Evolutionary conservation across 2,888 invertebrate genomes (phyloP), one percentile per base, ranked within the genome.

Genomic region (Thera britannica): DNA sequence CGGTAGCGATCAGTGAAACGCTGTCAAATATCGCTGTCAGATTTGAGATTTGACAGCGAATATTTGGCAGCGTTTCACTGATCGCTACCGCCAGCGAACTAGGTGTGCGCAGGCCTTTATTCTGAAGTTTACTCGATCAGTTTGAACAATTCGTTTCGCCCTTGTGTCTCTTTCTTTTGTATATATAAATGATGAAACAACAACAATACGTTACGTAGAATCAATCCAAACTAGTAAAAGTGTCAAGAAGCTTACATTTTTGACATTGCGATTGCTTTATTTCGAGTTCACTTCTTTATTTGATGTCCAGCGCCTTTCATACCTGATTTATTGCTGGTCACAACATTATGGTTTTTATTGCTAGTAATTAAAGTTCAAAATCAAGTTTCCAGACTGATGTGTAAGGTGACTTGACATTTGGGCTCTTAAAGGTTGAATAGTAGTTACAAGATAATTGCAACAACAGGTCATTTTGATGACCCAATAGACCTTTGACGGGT

Each of bases 401-500:
- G 67, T 60, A 12, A 58, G 63, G 59, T 62, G 67, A 65, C 72
- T 72, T 73, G 73, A 71, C 72, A 77, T 76, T 75, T 74, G 63
- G 57, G 66, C 70, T 72, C 62, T 72, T 68, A 76, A 76, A 76
- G 77, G 77, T 77, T 71, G 72, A 60, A 66, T 68, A 67, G 74
- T 73, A 72, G 76, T 74, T 71, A 72, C 70, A 63, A 69, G 75
- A 71, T 75, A 75, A 73, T 76, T 72, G 75, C 70, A 55, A 68
- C 70, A 72, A 63, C 66, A 74, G 71, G 72, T 73, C 71, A 68
- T 69, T 70, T 72, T 62, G 56, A 57, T 72, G 73, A 68, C 72
- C 74, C 71, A 71, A 67, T 70, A 68, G 68, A 65, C 62, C 48
- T 58, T 51, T 71, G 72, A 72, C 72, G 67, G 57, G 67, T 67